Conservation (phyloP, 2,888 invertebrate species). For the Halocaridina rubra region DNA sequence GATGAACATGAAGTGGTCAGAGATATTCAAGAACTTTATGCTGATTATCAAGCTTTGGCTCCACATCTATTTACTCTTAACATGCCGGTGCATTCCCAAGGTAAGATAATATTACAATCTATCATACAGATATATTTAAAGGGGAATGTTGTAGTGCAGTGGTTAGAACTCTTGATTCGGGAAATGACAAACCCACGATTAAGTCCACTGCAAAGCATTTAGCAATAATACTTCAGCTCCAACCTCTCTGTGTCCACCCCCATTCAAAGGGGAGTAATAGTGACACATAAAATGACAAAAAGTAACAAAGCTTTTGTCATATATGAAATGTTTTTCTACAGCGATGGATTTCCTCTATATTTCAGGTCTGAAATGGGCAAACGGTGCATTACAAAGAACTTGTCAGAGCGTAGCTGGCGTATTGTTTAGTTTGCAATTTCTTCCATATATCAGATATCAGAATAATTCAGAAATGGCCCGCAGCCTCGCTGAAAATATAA, state of each 20-base stretch:
- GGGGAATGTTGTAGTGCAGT: no score
- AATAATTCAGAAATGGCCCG: conserved; percentile 84
- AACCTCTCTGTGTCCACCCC: no score
- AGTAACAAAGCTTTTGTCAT: no score
- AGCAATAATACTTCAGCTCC: no score
- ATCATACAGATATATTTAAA: no score
- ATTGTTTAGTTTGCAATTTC: conserved; percentile 88
- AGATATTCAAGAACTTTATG: conserved; percentile 96
- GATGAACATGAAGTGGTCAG: conserved; percentile 98
- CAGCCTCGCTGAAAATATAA: conserved; percentile 84
- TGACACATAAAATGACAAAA: no score
- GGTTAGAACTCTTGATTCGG: no score
- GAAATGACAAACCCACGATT: no score
- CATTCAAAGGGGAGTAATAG: no score
- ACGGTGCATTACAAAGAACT: conserved; percentile 80
- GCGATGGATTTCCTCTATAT: no score
- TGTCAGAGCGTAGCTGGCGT: conserved; percentile 88
- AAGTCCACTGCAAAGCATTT: no score
- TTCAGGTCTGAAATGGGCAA: conserved; percentile 81
- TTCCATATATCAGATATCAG: conserved; percentile 80
- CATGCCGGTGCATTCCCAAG: conserved; percentile 74
- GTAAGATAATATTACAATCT: conserved; percentile 69
- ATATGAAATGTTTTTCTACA: no score
- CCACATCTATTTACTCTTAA: conserved; percentile 84
- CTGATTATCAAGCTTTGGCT: conserved; percentile 93